These are phyloP conservation scores for Anagyrus pseudococci DNA, from an alignment of 2,888 invertebrate species.

Conservation along the genomic window DNA sequence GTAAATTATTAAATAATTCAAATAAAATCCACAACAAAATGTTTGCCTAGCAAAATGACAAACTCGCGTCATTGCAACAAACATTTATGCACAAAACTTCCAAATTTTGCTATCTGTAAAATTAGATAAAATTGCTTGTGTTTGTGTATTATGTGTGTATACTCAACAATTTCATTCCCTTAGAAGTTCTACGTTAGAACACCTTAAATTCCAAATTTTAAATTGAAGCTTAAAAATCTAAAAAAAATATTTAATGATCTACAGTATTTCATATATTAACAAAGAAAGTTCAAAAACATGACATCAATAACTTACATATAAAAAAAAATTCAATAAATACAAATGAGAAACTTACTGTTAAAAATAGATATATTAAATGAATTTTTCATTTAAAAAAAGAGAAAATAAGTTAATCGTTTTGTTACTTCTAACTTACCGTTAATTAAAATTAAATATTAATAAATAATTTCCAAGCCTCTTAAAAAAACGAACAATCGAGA, in stretches of 20 bases:
- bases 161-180: constrained; percentile 23
- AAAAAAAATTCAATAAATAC: constrained; percentile 26
- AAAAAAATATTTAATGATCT: constrained; percentile 28
- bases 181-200: no score
- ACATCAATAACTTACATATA: constrained; percentile 28
- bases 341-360: constrained; percentile 38
- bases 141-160: constrained; percentile 32
- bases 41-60: constrained; percentile 30
- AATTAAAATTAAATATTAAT: constrained; percentile 24
- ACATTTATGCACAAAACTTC: constrained; percentile 28
- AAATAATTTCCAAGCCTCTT: constrained; percentile 17
- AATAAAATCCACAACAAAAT: constrained; percentile 17
- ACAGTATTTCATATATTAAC: constrained; percentile 23
- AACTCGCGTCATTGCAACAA: constrained; percentile 29
- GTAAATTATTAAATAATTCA: neutral
- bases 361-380: constrained; percentile 22
- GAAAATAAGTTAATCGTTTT: constrained; percentile 24
- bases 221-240: constrained; percentile 35
- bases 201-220: constrained; percentile 29
- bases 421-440: constrained; percentile 37
- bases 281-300: constrained; percentile 34
- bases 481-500: constrained; percentile 13
- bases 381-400: constrained; percentile 27
- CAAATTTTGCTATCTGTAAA: constrained; percentile 33
- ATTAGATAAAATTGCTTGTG: constrained; percentile 32